Conservation (phyloP, 1,140 invertebrate genomes). For the Drosophila subobscura region DNA sequence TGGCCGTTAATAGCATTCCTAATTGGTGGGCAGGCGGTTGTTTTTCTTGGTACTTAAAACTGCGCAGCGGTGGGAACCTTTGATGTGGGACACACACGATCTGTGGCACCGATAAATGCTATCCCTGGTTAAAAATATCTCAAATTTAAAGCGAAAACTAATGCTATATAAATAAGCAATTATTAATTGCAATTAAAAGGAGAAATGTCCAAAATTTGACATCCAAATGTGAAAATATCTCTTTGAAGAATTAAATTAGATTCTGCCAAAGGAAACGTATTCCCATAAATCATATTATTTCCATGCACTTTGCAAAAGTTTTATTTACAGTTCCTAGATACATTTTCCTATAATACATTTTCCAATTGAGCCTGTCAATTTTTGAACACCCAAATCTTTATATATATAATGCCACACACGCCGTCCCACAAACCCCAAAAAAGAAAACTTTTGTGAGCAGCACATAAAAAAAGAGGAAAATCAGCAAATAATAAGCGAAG, state of each 20-base stretch:
- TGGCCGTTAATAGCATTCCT: slow-evolving; percentile 66
- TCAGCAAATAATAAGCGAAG: slow-evolving; percentile 79
- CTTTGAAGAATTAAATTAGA: neutral
- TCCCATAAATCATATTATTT: slow-evolving; percentile 26
- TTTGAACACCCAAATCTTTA: slow-evolving; percentile 63
- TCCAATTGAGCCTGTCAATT: slow-evolving; percentile 40
- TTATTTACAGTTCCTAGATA: slow-evolving; percentile 10
- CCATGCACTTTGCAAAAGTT: slow-evolving; percentile 3
- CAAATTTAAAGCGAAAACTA: neutral
- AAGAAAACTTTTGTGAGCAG: slow-evolving; percentile 41
- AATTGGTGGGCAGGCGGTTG: slow-evolving; percentile 60
- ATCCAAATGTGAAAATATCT: too few relatives aligned
- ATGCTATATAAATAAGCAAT: neutral
- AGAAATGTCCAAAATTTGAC: too few relatives aligned
- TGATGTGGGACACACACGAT: slow-evolving; percentile 66
- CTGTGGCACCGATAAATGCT: slow-evolving; percentile 11
- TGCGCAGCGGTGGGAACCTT: slow-evolving; percentile 43
- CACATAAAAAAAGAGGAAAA: slow-evolving; percentile 46
- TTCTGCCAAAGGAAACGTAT: neutral
- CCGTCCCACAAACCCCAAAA: neutral
- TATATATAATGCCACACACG: slow-evolving; percentile 39
- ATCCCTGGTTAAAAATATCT: slow-evolving; percentile 6
- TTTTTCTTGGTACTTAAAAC: slow-evolving; percentile 43
- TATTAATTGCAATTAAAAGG: neutral
- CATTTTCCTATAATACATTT: slow-evolving; percentile 3